Conservation (phyloP, 1,140 invertebrate species). For the Catajapyx aquilonaris region DNA sequence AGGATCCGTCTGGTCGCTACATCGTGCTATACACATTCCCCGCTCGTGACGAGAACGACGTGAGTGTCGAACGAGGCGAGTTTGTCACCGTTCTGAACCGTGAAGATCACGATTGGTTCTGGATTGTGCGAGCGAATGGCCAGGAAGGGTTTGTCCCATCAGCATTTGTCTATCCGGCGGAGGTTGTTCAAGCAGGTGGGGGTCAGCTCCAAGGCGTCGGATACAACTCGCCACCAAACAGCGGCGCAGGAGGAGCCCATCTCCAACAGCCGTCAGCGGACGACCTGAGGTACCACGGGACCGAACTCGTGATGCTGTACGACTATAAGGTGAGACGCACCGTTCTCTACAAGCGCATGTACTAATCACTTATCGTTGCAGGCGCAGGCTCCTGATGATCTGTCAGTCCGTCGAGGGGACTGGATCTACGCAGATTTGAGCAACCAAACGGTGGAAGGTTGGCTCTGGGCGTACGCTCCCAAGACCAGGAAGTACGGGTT, state of each 20-base stretch:
- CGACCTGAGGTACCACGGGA: conserved; percentile 52
- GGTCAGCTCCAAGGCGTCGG: too few species aligned
- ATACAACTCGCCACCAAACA: too few species aligned
- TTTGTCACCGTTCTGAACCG: conserved; percentile 84
- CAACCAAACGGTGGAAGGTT: conserved; percentile 82
- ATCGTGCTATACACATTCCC: conserved; percentile 86
- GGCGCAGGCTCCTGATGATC: conserved; percentile 77
- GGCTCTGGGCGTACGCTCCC: conserved; percentile 86
- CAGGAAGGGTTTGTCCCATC: conserved; percentile 90
- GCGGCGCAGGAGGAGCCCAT: too few species aligned
- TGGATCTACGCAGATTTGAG: conserved; percentile 86
- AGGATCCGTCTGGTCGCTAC: conserved; percentile 67
- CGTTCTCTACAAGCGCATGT: too few species aligned
- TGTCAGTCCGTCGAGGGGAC: conserved; percentile 69
- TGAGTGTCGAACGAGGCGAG: conserved; percentile 78
- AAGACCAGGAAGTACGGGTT: conserved; percentile 84
- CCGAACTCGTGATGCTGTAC: conserved; percentile 80
- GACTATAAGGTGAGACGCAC: conserved; percentile 75
- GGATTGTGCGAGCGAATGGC: conserved; percentile 76
- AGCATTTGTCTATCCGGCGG: conserved; percentile 79
- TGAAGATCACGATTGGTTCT: conserved; percentile 89
- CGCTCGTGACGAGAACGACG: conserved; percentile 80
- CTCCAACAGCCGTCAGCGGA: conserved; percentile 21
- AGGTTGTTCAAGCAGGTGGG: conserved; percentile 40
- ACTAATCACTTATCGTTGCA: too few species aligned